Conservation (phyloP, 2,797 vertebrate genomes). For the Heteromormyrus szaboi region DNA sequence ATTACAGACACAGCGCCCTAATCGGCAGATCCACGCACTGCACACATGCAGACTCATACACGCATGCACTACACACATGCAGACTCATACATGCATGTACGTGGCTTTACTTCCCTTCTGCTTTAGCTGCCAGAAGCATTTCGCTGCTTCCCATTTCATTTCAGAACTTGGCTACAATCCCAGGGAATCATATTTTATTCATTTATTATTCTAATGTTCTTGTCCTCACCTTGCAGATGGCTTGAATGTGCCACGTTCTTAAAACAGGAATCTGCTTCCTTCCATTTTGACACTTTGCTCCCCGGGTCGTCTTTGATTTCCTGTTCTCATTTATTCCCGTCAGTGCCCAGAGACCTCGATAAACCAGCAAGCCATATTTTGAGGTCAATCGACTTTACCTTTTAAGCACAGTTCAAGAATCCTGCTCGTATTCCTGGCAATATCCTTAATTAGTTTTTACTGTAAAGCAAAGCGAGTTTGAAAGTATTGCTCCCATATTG, state of each 20-base stretch:
- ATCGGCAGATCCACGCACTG: not conserved
- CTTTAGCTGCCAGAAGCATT: not conserved
- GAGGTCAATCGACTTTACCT: not conserved
- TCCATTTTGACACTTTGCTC: not conserved
- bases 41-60: not conserved
- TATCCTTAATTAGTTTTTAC: not conserved
- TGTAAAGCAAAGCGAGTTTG: not conserved
- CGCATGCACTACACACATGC: not conserved
- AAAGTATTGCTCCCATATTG: not conserved
- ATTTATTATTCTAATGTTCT: conserved; percentile 23
- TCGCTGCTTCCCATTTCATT: not conserved
- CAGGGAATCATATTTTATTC: conserved; percentile 23
- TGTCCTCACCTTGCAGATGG: conserved; percentile 15
- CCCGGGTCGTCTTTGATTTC: not conserved
- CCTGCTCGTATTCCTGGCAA: not conserved
- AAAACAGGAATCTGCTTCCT: conserved; percentile 6
- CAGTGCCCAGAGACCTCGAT: not conserved
- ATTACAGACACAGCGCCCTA: not conserved
- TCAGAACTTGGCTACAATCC: conserved; percentile 11
- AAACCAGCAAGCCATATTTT: not conserved
- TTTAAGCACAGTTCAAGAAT: not conserved
- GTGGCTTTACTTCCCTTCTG: not conserved
- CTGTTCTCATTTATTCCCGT: not conserved
- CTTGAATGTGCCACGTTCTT: not conserved
- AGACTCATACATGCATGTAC: not conserved